phyloP scores from a whole-genome alignment of 1,140 invertebrate genomes.

The Paraescarpia echinospica region DNA sequence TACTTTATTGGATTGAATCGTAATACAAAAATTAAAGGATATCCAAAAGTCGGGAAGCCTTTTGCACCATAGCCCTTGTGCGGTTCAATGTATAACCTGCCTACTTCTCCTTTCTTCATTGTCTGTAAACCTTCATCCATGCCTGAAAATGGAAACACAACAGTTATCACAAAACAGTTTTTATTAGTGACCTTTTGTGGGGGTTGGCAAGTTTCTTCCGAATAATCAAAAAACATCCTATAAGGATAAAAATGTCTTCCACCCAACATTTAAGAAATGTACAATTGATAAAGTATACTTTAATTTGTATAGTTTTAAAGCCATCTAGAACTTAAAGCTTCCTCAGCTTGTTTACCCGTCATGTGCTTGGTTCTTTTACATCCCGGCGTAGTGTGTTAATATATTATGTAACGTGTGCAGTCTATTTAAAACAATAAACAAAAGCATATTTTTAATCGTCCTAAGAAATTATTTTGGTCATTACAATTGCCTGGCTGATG shows the following conservation, averaged over 20 bases:
- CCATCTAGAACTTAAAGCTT: neutral
- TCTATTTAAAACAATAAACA: too few relatives aligned
- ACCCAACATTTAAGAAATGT: neutral
- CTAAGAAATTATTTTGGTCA: too few relatives aligned
- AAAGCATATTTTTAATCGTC: too few relatives aligned
- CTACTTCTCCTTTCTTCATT: constrained; percentile 17
- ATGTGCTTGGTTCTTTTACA: too few relatives aligned
- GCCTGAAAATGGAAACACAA: constrained; percentile 10
- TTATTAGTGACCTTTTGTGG: neutral
- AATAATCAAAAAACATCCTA: too few relatives aligned
- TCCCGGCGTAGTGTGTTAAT: too few relatives aligned
- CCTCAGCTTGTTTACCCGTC: too few relatives aligned
- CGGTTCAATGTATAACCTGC: neutral
- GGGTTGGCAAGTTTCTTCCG: neutral
- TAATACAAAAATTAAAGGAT: constrained; percentile 6
- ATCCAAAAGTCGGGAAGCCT: constrained; percentile 19
- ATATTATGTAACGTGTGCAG: too few relatives aligned
- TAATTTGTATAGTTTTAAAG: neutral
- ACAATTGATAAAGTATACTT: neutral
- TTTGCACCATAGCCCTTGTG: constrained; percentile 16
- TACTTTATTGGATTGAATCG: too few relatives aligned
- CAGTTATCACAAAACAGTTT: neutral
- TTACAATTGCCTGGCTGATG: too few relatives aligned
- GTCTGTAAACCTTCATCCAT: constrained; percentile 14
- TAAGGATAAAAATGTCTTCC: neutral